Percentiles rank a stretch among this genome's conserved stretches.
Evolutionary conservation across 2,888 invertebrate genomes (phyloP).

Genomic region (Coronaproctus castanopsis): DNA sequence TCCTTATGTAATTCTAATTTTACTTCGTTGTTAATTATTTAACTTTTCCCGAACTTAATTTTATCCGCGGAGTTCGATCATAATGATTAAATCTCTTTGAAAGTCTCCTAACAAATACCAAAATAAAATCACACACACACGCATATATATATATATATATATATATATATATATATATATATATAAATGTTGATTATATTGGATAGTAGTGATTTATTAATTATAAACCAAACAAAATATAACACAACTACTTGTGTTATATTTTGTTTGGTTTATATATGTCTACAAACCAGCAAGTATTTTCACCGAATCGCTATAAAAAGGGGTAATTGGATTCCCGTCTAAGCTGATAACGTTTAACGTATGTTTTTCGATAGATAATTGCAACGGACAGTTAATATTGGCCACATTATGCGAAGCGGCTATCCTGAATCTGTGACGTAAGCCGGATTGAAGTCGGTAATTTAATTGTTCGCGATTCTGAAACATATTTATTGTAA

Average conservation of each 20-base stretch:
- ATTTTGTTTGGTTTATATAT: no score
- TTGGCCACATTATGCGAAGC: slow-evolving; percentile 18
- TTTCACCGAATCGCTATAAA: not conserved
- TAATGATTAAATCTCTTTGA: no score
- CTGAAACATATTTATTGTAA: no score
- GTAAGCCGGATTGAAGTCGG: no score
- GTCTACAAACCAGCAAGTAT: slow-evolving; percentile 8
- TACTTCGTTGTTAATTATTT: no score
- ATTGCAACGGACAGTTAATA: slow-evolving; percentile 40
- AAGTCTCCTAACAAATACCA: not conserved
- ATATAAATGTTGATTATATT: no score
- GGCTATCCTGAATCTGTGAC: slow-evolving; percentile 3
- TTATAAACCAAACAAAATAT: not conserved
- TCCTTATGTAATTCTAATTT: no score
- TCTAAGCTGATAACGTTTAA: slow-evolving; percentile 47
- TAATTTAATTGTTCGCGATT: no score
- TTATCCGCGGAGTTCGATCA: no score
- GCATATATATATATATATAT: not conserved
- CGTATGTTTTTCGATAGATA: slow-evolving; percentile 42
- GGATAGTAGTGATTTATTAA: not conserved
- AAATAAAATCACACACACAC: no score
- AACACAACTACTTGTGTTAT: no score
- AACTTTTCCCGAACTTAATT: no score
- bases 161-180: not conserved
- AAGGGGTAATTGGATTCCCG: slow-evolving; percentile 40